phyloP scores from a whole-genome alignment of 1,140 invertebrate genomes.

The Ceratosolen fusciceps region DNA sequence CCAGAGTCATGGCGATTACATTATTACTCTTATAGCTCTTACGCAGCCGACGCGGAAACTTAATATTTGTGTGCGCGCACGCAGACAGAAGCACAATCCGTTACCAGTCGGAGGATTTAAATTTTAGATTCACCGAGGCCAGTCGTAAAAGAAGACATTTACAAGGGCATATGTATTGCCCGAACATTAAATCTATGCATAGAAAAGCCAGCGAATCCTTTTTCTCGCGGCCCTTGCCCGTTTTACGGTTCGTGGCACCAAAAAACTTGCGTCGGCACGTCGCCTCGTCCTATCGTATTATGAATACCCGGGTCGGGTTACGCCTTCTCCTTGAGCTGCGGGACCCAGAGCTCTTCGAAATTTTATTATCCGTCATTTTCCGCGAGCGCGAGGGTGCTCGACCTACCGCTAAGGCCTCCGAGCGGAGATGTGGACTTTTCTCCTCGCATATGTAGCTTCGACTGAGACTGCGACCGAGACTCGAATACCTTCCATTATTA shows the following conservation, averaged over 20 bases:
- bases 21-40: background rate
- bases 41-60: background rate
- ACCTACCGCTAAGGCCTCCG: background rate
- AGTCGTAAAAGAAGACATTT: constrained; percentile 1
- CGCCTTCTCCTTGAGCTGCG: background rate
- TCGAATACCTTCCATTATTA: background rate
- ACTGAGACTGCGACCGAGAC: background rate
- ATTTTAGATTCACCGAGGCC: background rate
- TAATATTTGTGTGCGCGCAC: background rate
- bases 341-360: background rate
- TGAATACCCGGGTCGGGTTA: background rate
- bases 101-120: constrained; percentile 6
- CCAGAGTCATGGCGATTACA: background rate
- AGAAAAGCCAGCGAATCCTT: background rate
- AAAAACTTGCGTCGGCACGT: constrained; percentile 16
- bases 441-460: background rate
- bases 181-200: constrained; percentile 6
- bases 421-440: background rate
- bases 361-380: constrained; percentile 2
- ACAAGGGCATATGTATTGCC: background rate
- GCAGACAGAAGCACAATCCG: background rate
- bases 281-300: constrained; percentile 35
- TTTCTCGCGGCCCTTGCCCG: background rate
- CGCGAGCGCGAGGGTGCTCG: background rate
- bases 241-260: background rate